Percentiles rank a stretch among this genome's conserved stretches.
Conservation (phyloP, 2,888 invertebrate genomes). For the Synergus itoensis region DNA sequence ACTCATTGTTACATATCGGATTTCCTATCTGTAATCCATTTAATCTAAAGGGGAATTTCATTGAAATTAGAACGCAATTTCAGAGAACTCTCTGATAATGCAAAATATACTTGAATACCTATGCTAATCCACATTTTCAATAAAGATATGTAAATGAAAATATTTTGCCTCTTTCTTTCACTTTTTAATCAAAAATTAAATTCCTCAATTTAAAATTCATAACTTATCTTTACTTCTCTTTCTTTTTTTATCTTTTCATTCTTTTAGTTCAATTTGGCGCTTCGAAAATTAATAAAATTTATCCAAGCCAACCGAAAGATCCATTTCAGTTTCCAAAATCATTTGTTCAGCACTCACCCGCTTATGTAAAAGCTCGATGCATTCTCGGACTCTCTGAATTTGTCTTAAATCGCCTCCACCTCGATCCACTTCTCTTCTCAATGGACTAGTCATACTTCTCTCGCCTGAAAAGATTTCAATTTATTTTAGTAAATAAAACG, state of each 20-base stretch:
- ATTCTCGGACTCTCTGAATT: conserved; percentile 61
- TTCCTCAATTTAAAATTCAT: background rate
- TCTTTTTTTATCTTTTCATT: background rate
- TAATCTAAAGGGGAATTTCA: background rate
- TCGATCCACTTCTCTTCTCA: conserved; percentile 66
- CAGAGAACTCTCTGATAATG: background rate
- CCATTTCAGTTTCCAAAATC: conserved; percentile 33
- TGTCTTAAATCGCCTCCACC: conserved; percentile 60
- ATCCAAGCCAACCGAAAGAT: conserved; percentile 35
- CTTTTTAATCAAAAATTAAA: background rate
- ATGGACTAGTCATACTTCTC: conserved; percentile 64
- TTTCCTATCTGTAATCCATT: background rate
- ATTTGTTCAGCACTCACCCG: conserved; percentile 67
- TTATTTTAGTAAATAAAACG: background rate
- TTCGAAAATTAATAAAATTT: background rate
- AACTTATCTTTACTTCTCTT: background rate
- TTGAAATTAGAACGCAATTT: background rate
- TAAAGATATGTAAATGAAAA: background rate
- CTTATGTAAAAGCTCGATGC: conserved; percentile 69
- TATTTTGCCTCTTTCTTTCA: background rate
- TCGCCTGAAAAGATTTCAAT: conserved; percentile 41
- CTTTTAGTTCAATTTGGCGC: background rate
- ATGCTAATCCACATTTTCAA: background rate
- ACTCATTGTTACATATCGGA: background rate
- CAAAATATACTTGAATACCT: background rate